Conservation (phyloP, 2,113 vertebrate genomes). For the Toxotes chatareus region DNA sequence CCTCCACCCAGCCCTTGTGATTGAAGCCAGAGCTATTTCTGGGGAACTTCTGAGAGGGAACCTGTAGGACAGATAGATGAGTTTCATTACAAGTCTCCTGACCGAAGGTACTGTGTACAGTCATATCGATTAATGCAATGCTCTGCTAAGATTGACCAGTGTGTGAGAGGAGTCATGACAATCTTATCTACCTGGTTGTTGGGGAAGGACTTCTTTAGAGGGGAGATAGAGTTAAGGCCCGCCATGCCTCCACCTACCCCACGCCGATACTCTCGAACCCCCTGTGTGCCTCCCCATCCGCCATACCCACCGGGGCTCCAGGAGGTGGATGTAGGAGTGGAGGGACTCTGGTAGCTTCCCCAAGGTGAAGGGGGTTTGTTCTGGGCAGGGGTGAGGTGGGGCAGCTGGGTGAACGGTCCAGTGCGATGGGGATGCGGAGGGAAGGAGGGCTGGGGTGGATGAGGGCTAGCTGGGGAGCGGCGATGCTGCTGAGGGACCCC, state of each 20-base stretch:
- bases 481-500: conserved; percentile 87
- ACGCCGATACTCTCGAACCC: conserved; percentile 92
- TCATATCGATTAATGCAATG: not conserved
- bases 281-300: conserved; percentile 97
- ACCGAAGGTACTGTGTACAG: not conserved
- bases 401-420: conserved; percentile 96
- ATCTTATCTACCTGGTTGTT: conserved; percentile 88
- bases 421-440: conserved; percentile 96
- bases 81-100: conserved; percentile 1
- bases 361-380: conserved; percentile 97
- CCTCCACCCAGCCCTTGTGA: conserved; percentile 98
- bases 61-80: conserved; percentile 56
- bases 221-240: conserved; percentile 96
- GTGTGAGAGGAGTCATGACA: not conserved
- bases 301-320: conserved; percentile 96
- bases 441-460: conserved; percentile 94
- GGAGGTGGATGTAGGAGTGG: conserved; percentile 94
- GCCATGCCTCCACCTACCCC: conserved; percentile 94
- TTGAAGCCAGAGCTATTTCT: conserved; percentile 95
- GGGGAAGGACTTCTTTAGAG: conserved; percentile 98
- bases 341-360: conserved; percentile 98
- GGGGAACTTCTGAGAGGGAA: conserved; percentile 95
- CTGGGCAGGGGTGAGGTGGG: conserved; percentile 95
- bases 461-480: conserved; percentile 91
- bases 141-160: not conserved